Evolutionary conservation across 2,888 invertebrate genomes (phyloP).

Genomic region (Dugesia japonica): DNA sequence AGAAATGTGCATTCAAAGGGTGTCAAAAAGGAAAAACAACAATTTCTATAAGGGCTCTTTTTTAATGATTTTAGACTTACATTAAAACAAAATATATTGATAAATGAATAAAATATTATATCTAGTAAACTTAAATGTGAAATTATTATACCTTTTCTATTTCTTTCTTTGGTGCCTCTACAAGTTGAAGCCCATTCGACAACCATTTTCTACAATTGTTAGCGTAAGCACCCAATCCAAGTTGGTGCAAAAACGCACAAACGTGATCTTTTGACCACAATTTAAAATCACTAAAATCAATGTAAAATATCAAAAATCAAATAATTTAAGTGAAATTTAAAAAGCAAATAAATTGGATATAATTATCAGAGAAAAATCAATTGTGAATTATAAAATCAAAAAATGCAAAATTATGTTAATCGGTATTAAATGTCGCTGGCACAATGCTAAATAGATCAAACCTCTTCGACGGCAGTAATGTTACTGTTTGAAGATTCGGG

Average conservation of each 20-base stretch:
- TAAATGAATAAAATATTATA: no score
- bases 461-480: not conserved
- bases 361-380: no score
- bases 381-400: not conserved
- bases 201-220: slow-evolving; percentile 26
- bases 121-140: no score
- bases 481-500: not conserved
- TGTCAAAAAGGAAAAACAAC: no score
- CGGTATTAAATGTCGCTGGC: not conserved
- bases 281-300: slow-evolving; percentile 28
- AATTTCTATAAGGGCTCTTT: no score
- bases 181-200: slow-evolving; percentile 12
- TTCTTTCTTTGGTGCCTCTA: slow-evolving; percentile 26
- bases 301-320: no score
- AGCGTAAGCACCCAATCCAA: slow-evolving; percentile 20
- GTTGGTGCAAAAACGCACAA: slow-evolving; percentile 60
- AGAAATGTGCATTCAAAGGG: no score
- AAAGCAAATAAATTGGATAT: no score
- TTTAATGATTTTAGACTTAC: no score
- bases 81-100: no score
- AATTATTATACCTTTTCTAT: slow-evolving; percentile 32
- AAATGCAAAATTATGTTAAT: not conserved
- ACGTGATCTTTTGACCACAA: slow-evolving; percentile 54
- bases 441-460: not conserved
- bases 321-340: no score